Percentiles rank a stretch among this genome's conserved stretches.
Conservation (phyloP, 37 sponge, comb jelly and placozoan genomes). For the Hexactinellida sp. region DNA sequence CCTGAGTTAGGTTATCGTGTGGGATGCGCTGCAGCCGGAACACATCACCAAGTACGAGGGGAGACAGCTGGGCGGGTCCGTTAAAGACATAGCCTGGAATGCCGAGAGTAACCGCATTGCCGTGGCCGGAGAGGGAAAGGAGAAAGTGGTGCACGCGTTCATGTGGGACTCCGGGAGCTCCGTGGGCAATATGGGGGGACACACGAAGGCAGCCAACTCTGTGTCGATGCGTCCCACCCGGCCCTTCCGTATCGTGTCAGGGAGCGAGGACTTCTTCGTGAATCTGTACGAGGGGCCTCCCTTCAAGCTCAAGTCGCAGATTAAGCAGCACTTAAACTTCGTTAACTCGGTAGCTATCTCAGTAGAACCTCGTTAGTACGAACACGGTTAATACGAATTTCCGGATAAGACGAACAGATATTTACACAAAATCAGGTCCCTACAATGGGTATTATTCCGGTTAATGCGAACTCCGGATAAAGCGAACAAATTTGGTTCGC, state of each 20-base stretch:
- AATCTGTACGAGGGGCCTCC: slow-evolving; percentile 77
- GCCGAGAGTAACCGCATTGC: slow-evolving; percentile 91
- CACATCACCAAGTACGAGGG: slow-evolving; percentile 84
- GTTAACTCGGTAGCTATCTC: background rate
- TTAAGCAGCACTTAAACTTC: slow-evolving; percentile 24
- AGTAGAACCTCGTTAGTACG: too few species aligned
- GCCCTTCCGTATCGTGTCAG: slow-evolving; percentile 81
- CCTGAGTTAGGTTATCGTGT: slow-evolving; percentile 86
- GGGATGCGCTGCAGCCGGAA: slow-evolving; percentile 96
- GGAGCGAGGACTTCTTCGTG: slow-evolving; percentile 59
- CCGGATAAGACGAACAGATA: too few species aligned
- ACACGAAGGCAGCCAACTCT: slow-evolving; percentile 70
- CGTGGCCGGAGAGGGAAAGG: slow-evolving; percentile 80
- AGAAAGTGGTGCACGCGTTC: slow-evolving; percentile 74
- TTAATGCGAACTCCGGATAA: too few species aligned
- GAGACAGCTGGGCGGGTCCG: slow-evolving; percentile 61
- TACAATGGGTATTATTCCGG: too few species aligned
- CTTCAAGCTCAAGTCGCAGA: slow-evolving; percentile 51
- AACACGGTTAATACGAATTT: too few species aligned
- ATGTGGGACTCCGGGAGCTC: slow-evolving; percentile 90
- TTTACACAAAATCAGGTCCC: too few species aligned
- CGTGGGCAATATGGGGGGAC: slow-evolving; percentile 69
- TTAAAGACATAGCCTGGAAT: slow-evolving; percentile 90
- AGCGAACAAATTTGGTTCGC: too few species aligned
- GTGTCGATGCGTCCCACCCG: slow-evolving; percentile 60